Conservation (phyloP, 2,797 vertebrate species). For the Danio albolineatus region DNA sequence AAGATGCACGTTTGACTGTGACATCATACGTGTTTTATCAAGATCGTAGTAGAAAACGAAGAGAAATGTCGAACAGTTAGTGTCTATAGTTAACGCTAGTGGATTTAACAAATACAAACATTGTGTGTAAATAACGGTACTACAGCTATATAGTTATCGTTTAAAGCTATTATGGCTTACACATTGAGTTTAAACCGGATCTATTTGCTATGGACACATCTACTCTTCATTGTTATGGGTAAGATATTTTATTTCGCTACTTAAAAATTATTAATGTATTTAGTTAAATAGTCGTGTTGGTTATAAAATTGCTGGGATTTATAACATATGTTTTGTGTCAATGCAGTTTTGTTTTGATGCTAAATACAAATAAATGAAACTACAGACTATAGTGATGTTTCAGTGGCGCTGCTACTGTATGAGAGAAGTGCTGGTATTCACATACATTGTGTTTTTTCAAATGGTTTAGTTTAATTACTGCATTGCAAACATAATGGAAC, state of each 20-base stretch:
- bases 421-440: slow-evolving; percentile 3
- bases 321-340: background rate
- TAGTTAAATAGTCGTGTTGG: too few species aligned
- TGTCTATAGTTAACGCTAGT: background rate
- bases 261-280: background rate
- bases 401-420: background rate
- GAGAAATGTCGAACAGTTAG: slow-evolving; percentile 25
- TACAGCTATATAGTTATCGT: slow-evolving; percentile 8
- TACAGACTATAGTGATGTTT: background rate
- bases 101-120: background rate
- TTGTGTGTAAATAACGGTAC: slow-evolving; percentile 8
- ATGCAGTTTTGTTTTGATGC: background rate
- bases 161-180: slow-evolving; percentile 58
- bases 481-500: background rate
- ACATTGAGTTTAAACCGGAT: slow-evolving; percentile 25
- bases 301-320: background rate
- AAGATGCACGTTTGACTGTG: background rate
- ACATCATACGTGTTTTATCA: background rate
- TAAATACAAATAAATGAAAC: background rate
- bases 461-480: background rate
- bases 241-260: slow-evolving; percentile 33
- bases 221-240: slow-evolving; percentile 58
- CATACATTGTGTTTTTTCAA: background rate
- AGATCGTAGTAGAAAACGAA: background rate
- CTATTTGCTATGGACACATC: slow-evolving; percentile 47